Percentiles rank a stretch among this genome's conserved stretches.
Evolutionary conservation across 2,113 vertebrate species (phyloP).

Genomic region (Rhea pennata): DNA sequence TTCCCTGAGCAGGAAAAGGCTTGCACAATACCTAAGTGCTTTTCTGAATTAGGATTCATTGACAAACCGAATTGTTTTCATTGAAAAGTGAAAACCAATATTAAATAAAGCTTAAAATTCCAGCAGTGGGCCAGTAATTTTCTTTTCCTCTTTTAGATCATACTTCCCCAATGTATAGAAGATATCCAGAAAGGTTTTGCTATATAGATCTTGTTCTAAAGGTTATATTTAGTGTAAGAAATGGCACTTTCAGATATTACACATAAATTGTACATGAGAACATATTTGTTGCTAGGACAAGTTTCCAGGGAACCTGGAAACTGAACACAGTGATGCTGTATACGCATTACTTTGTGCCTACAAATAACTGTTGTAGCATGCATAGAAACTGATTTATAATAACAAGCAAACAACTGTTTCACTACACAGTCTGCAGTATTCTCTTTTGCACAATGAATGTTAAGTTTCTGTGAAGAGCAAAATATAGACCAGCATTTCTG

Average conservation of each 20-base stretch:
- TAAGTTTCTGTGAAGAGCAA: not conserved
- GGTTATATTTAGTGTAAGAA: not conserved
- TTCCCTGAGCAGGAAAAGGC: not conserved
- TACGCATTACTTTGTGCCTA: not conserved
- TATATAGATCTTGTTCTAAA: not conserved
- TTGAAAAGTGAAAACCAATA: not conserved
- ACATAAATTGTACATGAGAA: not conserved
- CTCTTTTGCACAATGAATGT: not conserved
- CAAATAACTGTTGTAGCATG: not conserved
- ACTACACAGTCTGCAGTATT: not conserved
- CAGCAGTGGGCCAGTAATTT: not conserved
- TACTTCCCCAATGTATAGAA: not conserved
- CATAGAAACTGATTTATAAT: not conserved
- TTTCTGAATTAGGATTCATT: not conserved
- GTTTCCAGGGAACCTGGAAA: not conserved
- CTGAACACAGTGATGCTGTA: not conserved
- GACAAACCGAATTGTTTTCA: not conserved
- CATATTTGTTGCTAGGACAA: not conserved
- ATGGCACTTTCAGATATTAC: not conserved
- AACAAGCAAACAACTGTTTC: not conserved
- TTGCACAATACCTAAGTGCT: rapidly evolving
- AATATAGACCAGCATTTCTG: not conserved
- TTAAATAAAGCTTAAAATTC: not conserved
- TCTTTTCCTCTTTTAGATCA: not conserved
- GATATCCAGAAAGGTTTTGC: not conserved